These are phyloP conservation scores for fruit fly (Drosophila melanogaster) DNA, from an alignment of 1,140 invertebrate genomes.

Conservation along the genomic window DNA sequence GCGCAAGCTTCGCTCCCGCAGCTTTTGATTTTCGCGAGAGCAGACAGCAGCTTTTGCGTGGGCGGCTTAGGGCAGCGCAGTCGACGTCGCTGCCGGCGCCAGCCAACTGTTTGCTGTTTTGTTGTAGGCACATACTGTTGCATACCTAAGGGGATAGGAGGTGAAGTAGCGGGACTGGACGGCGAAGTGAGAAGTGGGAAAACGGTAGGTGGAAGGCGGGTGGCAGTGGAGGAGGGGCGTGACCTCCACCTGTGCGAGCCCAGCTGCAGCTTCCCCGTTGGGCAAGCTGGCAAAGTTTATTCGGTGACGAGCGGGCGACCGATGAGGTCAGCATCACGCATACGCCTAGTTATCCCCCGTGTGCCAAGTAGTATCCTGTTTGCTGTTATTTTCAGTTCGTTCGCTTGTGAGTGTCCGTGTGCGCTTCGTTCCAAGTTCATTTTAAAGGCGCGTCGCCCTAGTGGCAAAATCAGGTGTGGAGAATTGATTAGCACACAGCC, in stretches of 20 bases:
- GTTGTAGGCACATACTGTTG: slow-evolving; percentile 71
- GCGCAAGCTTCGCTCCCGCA: slow-evolving; percentile 7
- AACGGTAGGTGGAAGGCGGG: not conserved
- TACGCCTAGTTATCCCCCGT: slow-evolving; percentile 18
- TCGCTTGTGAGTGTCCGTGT: slow-evolving; percentile 5
- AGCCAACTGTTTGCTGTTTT: slow-evolving; percentile 76
- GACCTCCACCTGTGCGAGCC: slow-evolving; percentile 43
- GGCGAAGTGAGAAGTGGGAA: not conserved
- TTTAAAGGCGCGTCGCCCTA: slow-evolving; percentile 41
- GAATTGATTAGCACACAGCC: slow-evolving; percentile 54
- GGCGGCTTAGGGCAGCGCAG: slow-evolving; percentile 62
- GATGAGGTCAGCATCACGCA: slow-evolving; percentile 61
- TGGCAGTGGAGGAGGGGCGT: not conserved
- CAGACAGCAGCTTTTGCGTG: slow-evolving; percentile 68
- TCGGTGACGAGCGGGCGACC: slow-evolving; percentile 62
- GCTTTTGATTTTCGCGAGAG: slow-evolving; percentile 9
- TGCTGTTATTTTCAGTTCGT: not conserved
- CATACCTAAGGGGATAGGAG: slow-evolving; percentile 67
- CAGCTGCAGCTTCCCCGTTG: slow-evolving; percentile 38
- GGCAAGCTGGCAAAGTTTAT: slow-evolving; percentile 19
- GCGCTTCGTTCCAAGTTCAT: slow-evolving; percentile 43
- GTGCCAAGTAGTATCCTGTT: not conserved
- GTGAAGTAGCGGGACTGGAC: not conserved
- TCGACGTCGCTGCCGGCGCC: slow-evolving; percentile 48
- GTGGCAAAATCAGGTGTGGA: slow-evolving; percentile 51